Evolutionary conservation across 2,888 invertebrate species (phyloP), one percentile per base, ranked within the genome.

Genomic region (Schizaphis graminum): DNA sequence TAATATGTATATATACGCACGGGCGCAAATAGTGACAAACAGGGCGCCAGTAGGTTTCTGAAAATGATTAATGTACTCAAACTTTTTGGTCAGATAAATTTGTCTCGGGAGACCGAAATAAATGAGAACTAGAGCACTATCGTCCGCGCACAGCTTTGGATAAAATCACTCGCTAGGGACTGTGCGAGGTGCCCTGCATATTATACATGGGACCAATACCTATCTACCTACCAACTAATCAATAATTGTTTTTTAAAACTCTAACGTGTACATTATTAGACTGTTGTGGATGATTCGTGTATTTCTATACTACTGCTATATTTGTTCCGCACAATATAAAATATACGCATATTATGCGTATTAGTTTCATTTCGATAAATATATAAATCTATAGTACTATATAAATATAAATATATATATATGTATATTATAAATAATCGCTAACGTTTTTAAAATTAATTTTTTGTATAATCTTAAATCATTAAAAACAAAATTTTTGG

Each of bases 1-100:
- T 35, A 67, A n/a, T 35, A 35, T 67, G 13, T 67, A n/a, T n/a
- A 67, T 47, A 47, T 47, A 47, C 7, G 4, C 67, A 13, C 16
- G n/a, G 13, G 21, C 35, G 35, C 21, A 77, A 77, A 77, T 77
- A 35, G 77, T 77, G 21, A 77, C 77, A 77, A n/a, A 87, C 49
- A n/a, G 13, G n/a, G 47, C 16, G n/a, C 87, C 24, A 53, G 88
- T 88, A 53, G 53, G 53, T 88, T 53, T 88, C 49, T 35, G 88
- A 88, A n/a, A 88, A 77, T 53, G 88, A 88, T 88, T 53, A 53
- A 88, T 88, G 88, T 24, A 53, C n/a, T 49, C 11, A 53, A 53
- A 53, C 88, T 88, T 88, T 88, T 44, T 35, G 88, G 88, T 53
- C 53, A 35, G 35, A 88, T 88, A n/a, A 53, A 53, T 88, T 88